Evolutionary conservation across 2,113 vertebrate genomes (phyloP).

Genomic region (Archocentrus centrarchus): DNA sequence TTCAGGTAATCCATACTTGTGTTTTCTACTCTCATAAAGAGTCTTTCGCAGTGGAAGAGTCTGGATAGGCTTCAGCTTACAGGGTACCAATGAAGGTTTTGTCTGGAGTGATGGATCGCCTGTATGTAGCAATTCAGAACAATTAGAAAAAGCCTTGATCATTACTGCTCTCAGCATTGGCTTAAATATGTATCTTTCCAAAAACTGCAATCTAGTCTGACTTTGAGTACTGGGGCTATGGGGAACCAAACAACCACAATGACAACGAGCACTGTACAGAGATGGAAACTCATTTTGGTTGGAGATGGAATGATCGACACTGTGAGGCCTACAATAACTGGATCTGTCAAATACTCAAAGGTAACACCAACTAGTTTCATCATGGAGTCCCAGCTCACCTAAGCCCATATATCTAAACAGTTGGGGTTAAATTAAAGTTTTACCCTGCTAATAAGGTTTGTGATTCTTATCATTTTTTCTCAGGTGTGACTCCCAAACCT

Average conservation of each 20-base stretch:
- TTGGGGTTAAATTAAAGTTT: neutral
- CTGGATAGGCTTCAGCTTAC: conserved; percentile 89
- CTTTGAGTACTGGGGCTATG: conserved; percentile 90
- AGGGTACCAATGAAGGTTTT: conserved; percentile 85
- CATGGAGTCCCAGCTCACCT: neutral
- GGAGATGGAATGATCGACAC: conserved; percentile 90
- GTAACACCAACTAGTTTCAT: conserved; percentile 67
- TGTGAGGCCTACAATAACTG: conserved; percentile 88
- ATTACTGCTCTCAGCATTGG: neutral
- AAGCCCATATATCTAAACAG: neutral
- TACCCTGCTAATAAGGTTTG: neutral
- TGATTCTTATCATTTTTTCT: conserved; percentile 5
- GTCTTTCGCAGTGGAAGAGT: conserved; percentile 35
- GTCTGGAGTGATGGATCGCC: conserved; percentile 90
- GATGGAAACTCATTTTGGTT: conserved; percentile 68
- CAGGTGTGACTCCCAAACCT: conserved; percentile 86
- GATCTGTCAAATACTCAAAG: conserved; percentile 94
- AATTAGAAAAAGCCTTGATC: neutral
- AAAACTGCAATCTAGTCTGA: conserved; percentile 73
- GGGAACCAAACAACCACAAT: conserved; percentile 96
- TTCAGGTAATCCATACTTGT: neutral
- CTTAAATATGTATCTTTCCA: conserved; percentile 12
- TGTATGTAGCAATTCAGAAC: conserved; percentile 77
- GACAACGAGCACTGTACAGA: conserved; percentile 90
- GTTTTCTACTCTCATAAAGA: conserved; percentile 43